Evolutionary conservation across 2,888 invertebrate species (phyloP).

Genomic region (Empis stercorea): DNA sequence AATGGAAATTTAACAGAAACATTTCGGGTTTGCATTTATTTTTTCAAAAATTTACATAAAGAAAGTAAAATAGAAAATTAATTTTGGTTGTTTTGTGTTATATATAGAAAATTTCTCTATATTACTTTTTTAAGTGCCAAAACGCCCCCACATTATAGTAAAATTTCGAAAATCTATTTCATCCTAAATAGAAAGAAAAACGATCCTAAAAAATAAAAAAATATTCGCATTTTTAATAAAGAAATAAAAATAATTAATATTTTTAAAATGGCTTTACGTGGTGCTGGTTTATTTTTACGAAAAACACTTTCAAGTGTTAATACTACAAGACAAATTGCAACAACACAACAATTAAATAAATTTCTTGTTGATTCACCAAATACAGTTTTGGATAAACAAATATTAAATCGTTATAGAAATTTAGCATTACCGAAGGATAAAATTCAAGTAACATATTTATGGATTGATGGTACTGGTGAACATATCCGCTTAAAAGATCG

Average conservation of each 20-base stretch:
- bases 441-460: conserved; percentile 53
- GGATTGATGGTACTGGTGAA: conserved; percentile 66
- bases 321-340: conserved; percentile 9
- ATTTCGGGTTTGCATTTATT: too few species aligned
- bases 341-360: too few species aligned
- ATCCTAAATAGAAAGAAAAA: too few species aligned
- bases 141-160: too few species aligned
- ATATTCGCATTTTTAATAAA: neutral
- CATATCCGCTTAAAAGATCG: conserved; percentile 55
- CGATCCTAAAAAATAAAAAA: neutral
- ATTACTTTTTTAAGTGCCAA: too few species aligned
- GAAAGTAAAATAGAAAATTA: too few species aligned
- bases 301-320: conserved; percentile 10
- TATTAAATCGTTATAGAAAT: conserved; percentile 56
- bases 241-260: too few species aligned
- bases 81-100: too few species aligned
- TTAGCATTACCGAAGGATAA: conserved; percentile 44
- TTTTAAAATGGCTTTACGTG: neutral
- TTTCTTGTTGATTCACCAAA: conserved; percentile 54
- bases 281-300: neutral
- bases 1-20: too few species aligned
- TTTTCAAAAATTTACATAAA: too few species aligned
- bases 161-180: neutral
- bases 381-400: conserved; percentile 60
- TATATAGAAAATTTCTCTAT: too few species aligned